These are phyloP conservation scores for Clanis bilineata DNA, from an alignment of 2,888 invertebrate genomes.

Conservation along the genomic window DNA sequence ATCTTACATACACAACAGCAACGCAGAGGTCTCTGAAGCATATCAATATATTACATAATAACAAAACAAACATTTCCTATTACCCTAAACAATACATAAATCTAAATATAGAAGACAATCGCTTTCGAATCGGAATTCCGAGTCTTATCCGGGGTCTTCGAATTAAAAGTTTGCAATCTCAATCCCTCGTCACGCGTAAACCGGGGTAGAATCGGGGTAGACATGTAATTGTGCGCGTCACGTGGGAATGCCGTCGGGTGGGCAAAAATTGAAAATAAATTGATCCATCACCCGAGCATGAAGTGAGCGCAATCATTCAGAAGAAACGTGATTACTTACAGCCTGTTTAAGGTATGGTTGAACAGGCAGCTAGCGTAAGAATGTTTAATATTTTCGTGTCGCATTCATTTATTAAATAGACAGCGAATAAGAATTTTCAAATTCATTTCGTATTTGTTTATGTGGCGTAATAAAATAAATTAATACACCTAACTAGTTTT, in stretches of 20 bases:
- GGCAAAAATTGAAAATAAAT: constrained; percentile 77
- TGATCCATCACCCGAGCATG: constrained; percentile 62
- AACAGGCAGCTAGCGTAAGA: too few species aligned
- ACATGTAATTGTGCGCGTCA: constrained; percentile 63
- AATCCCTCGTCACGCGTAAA: constrained; percentile 55
- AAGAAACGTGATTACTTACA: constrained; percentile 59
- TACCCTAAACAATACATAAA: not conserved
- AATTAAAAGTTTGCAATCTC: constrained; percentile 58
- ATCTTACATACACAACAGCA: too few species aligned
- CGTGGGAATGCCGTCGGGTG: constrained; percentile 29
- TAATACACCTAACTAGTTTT: too few species aligned
- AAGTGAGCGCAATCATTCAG: constrained; percentile 61
- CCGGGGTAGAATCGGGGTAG: constrained; percentile 55
- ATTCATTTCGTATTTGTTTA: too few species aligned
- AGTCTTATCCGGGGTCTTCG: constrained; percentile 28
- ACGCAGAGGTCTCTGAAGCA: too few species aligned
- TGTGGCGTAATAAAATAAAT: too few species aligned
- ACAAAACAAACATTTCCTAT: not conserved
- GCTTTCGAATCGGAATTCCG: constrained; percentile 8
- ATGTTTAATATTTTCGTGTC: too few species aligned
- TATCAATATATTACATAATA: not conserved
- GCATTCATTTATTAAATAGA: too few species aligned
- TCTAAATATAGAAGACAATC: not conserved
- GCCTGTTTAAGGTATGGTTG: constrained; percentile 22
- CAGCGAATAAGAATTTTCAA: too few species aligned